Conservation (phyloP, 2,113 vertebrate species). For the Ceratotherium simum region DNA sequence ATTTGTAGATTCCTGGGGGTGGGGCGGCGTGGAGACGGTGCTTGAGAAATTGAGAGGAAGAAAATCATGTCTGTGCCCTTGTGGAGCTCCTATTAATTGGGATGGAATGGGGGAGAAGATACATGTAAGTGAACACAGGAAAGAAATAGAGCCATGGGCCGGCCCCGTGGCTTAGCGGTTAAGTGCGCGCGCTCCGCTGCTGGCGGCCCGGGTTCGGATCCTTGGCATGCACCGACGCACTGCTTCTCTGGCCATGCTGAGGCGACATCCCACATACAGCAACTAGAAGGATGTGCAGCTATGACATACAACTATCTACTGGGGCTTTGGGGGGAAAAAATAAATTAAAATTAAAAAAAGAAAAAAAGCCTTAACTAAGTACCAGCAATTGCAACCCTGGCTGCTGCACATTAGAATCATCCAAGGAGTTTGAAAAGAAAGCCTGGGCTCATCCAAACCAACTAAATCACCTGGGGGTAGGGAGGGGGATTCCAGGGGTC, state of each 20-base stretch:
- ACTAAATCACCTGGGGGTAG: background rate
- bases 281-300: too few species aligned
- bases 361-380: background rate
- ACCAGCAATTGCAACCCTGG: background rate
- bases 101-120: background rate
- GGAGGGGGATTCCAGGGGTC: background rate
- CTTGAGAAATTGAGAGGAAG: constrained; percentile 36
- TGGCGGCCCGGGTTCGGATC: too few species aligned
- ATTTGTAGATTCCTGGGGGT: background rate
- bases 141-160: background rate
- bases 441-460: background rate
- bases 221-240: too few species aligned
- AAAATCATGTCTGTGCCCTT: background rate
- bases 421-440: constrained; percentile 18
- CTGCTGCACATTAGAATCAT: background rate
- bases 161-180: too few species aligned
- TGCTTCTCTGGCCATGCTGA: too few species aligned
- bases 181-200: too few species aligned
- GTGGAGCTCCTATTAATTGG: background rate
- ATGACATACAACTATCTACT: too few species aligned
- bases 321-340: too few species aligned
- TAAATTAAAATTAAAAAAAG: background rate
- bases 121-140: background rate
- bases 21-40: too few species aligned
- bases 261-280: too few species aligned